phyloP scores from a whole-genome alignment of 2,888 invertebrate species.

The Octodonta nipae region DNA sequence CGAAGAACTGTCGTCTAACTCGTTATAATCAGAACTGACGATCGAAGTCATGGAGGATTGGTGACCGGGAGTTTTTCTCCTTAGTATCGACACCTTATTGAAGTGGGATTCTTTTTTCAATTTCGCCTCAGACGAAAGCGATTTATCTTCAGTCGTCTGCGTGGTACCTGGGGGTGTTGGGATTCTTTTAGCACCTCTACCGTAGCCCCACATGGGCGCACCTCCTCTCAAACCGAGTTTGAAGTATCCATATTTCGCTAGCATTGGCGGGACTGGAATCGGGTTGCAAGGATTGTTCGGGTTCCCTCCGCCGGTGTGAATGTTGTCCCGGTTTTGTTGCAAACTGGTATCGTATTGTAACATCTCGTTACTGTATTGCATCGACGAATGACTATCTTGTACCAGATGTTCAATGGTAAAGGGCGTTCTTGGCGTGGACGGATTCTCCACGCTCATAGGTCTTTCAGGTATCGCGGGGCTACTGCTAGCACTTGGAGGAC shows the following conservation, averaged over 20 bases:
- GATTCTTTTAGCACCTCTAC: constrained; percentile 33
- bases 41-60: constrained; percentile 31
- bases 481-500: constrained; percentile 42
- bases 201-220: constrained; percentile 49
- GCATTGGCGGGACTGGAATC: constrained; percentile 36
- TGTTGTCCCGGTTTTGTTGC: constrained; percentile 35
- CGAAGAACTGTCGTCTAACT: constrained; percentile 42
- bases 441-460: constrained; percentile 47
- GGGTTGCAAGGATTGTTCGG: constrained; percentile 39
- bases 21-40: constrained; percentile 44
- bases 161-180: constrained; percentile 24
- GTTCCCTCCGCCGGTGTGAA: constrained; percentile 37
- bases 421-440: constrained; percentile 40
- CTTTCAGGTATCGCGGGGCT: constrained; percentile 44
- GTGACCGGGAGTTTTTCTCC: constrained; percentile 37
- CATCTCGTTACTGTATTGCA: constrained; percentile 8
- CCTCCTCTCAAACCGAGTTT: constrained; percentile 52
- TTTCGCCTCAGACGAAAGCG: constrained; percentile 19
- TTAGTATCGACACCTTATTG: constrained; percentile 46
- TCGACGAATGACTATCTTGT: constrained; percentile 6
- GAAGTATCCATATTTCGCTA: constrained; percentile 45
- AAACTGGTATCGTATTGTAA: constrained; percentile 31
- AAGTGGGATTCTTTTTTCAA: constrained; percentile 37
- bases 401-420: not conserved
- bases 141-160: constrained; percentile 12